Evolutionary conservation across 1,140 invertebrate species (phyloP), one percentile per base, ranked within the genome.

Genomic region (Scylla paramamosain): DNA sequence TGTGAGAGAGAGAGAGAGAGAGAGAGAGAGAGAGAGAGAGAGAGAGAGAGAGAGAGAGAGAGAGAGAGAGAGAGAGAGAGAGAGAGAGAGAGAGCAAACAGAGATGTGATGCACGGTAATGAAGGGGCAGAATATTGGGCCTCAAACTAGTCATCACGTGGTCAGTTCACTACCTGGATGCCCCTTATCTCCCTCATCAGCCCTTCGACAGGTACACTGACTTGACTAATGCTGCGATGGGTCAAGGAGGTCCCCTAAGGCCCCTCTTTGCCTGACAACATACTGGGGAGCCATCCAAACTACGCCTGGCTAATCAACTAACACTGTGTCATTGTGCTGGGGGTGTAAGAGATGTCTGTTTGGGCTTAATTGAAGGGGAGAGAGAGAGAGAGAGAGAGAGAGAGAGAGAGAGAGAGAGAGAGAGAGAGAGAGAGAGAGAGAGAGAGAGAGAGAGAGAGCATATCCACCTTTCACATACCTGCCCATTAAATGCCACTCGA

Each of bases 71-170:
- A 77, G 20, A 77, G n/a, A 77, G 20, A 77, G 67, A 77, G 20
- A 77, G n/a, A 77, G 67, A 77, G 67, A 59, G 67, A 77, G 67
- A 77, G n/a, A n/a, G n/a, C 67, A n/a, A n/a, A 77, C 52, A 77
- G 20, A 77, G 20, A 77, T n/a, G 6, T 77, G 67, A 12, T n/a
- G 67, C 67, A 25, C 25, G 2, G 20, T 25, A 77, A 20, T 77
- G 20, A 77, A 39, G n/a, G 20, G 25, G 20, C 25, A 77, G 67
- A 77, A 12, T 20, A n/a, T 7, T n/a, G 20, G n/a, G 67, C n/a
- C 25, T 7, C 67, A 77, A 77, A 7, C 6, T 20, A 77, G 25
- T n/a, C 67, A n/a, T 77, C 67, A 77, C 20, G 20, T 77, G 67
- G 67, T 77, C 67, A 25, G 67, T n/a, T n/a, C 67, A n/a, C 20